Evolutionary conservation across 2,113 vertebrate species (phyloP).

Genomic region (Meles meles): DNA sequence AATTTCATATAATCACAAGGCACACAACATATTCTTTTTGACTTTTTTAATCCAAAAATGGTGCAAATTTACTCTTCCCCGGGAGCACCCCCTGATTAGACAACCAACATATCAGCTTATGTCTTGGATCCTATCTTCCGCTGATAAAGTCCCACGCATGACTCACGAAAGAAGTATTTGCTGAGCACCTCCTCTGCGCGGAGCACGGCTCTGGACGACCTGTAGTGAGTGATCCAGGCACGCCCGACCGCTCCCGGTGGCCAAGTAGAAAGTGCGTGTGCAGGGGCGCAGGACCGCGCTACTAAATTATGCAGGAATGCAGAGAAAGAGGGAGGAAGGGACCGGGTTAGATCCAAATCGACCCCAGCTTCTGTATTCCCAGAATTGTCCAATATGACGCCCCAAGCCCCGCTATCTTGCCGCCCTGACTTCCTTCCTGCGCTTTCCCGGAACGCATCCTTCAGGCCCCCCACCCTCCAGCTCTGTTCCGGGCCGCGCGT

Average conservation of each 20-base stretch:
- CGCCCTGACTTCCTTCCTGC: conserved; percentile 52
- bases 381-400: not conserved
- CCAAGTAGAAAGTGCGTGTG: fast-evolving
- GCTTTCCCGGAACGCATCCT: not conserved
- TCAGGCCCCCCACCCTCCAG: no score
- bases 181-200: not conserved
- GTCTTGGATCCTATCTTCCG: not conserved
- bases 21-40: not conserved
- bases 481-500: not conserved
- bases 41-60: not conserved
- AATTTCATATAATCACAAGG: not conserved
- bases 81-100: not conserved
- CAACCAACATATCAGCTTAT: not conserved
- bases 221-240: not conserved
- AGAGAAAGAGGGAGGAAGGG: not conserved
- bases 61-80: not conserved
- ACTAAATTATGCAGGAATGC: not conserved
- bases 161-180: not conserved
- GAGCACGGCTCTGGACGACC: not conserved
- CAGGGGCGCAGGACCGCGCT: not conserved
- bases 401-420: not conserved
- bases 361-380: conserved; percentile 9
- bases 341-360: not conserved
- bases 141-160: not conserved
- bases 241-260: not conserved